phyloP scores from a whole-genome alignment of 2,797 vertebrate genomes.

The Acridotheres tristis region DNA sequence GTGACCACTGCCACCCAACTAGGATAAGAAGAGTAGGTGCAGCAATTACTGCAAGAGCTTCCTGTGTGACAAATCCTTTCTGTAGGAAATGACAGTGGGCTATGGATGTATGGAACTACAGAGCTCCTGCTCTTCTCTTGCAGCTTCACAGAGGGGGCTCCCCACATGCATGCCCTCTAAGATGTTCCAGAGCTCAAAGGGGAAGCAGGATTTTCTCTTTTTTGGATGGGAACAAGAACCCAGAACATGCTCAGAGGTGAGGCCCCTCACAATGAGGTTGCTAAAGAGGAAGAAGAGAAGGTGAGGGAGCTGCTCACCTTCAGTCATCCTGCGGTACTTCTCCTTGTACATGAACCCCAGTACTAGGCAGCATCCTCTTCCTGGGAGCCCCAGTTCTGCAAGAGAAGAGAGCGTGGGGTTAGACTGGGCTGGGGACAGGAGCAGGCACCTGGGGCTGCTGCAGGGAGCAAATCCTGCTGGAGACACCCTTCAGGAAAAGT shows the following conservation, averaged over 20 bases:
- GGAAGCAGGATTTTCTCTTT: background rate
- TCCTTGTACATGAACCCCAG: conserved; percentile 84
- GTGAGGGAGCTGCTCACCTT: conserved; percentile 73
- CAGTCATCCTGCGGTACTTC: conserved; percentile 83
- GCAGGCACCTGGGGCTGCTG: background rate
- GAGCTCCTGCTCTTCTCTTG: background rate
- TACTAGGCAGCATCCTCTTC: conserved; percentile 80
- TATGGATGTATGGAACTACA: background rate
- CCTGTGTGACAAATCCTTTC: background rate
- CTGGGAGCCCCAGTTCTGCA: conserved; percentile 81
- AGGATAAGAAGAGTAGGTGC: background rate
- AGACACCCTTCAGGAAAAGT: background rate
- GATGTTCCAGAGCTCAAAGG: background rate
- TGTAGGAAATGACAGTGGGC: background rate
- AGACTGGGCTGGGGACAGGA: background rate
- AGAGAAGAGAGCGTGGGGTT: conserved; percentile 54
- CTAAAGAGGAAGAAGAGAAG: background rate
- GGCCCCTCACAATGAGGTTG: background rate
- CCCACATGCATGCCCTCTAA: fast-evolving
- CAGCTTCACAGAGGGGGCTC: background rate
- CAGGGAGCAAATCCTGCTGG: background rate
- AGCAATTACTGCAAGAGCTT: background rate
- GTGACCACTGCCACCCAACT: background rate
- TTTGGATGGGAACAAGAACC: background rate
- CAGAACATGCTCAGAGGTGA: background rate